Evolutionary conservation across 2,797 vertebrate species (phyloP).

Genomic region (Agapornis canus): DNA sequence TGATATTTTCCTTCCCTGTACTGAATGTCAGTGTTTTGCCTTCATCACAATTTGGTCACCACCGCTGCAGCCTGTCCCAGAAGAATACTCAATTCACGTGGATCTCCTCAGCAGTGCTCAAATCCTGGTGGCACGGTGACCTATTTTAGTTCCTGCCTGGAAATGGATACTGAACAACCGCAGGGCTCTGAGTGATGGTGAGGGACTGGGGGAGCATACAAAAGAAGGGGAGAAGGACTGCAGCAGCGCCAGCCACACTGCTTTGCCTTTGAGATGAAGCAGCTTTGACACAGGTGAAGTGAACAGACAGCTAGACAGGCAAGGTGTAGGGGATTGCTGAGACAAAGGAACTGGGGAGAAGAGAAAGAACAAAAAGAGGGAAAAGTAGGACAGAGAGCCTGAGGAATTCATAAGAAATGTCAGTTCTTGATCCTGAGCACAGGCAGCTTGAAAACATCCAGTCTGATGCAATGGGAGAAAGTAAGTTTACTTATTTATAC

Average conservation of each 20-base stretch:
- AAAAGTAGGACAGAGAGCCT: not conserved
- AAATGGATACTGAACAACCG: not conserved
- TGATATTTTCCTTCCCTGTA: not conserved
- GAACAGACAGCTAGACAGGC: not conserved
- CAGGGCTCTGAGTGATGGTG: not conserved
- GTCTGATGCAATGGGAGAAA: not conserved
- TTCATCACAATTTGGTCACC: not conserved
- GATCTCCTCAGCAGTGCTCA: not conserved
- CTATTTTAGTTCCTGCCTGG: not conserved
- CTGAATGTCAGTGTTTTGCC: not conserved
- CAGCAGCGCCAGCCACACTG: not conserved
- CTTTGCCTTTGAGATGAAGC: not conserved
- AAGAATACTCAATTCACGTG: not conserved
- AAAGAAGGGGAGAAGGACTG: not conserved
- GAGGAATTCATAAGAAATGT: not conserved
- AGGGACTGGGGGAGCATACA: not conserved
- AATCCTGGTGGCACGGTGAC: not conserved
- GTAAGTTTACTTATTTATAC: conserved; percentile 51
- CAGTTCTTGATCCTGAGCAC: not conserved
- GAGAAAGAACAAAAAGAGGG: not conserved
- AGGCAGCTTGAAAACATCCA: conserved; percentile 34
- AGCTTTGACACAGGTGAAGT: not conserved
- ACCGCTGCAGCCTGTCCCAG: not conserved
- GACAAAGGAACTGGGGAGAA: not conserved
- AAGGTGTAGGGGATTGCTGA: not conserved